Percentiles rank a stretch among this genome's conserved stretches.
These are phyloP conservation scores for Rhinophrynus dorsalis DNA, from an alignment of 2,797 vertebrate genomes.

Conservation along the genomic window DNA sequence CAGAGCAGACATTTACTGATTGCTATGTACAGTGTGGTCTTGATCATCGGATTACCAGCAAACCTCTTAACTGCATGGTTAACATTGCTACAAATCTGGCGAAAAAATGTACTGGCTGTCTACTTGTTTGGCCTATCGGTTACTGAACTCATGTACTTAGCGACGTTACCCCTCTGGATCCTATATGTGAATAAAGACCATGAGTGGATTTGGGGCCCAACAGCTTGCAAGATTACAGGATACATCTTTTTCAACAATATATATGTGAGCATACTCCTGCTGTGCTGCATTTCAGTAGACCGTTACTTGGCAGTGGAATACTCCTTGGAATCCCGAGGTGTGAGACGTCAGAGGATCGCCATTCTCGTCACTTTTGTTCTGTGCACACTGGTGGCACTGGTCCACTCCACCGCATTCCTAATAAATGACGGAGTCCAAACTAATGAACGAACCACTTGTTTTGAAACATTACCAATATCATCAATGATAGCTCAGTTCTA, in stretches of 20 bases:
- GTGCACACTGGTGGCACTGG: conserved; percentile 59
- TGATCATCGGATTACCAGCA: conserved; percentile 75
- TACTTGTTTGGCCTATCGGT: conserved; percentile 84
- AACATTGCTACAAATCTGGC: conserved; percentile 69
- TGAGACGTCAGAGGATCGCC: conserved; percentile 65
- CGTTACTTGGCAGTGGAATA: conserved; percentile 79
- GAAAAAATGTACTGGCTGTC: conserved; percentile 74
- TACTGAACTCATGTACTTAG: conserved; percentile 82
- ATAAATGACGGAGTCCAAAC: conserved; percentile 32
- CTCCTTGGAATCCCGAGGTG: conserved; percentile 73
- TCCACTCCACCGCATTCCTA: conserved; percentile 69
- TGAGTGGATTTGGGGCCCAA: conserved; percentile 63
- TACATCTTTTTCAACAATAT: conserved; percentile 92
- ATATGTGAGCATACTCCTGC: conserved; percentile 87
- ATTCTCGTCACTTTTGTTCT: conserved; percentile 45
- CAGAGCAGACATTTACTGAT: conserved; percentile 62
- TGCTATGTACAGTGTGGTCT: conserved; percentile 74
- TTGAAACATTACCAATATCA: conserved; percentile 69
- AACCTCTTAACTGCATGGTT: conserved; percentile 78
- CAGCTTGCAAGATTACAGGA: conserved; percentile 69
- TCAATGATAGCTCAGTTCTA: conserved; percentile 58
- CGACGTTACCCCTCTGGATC: conserved; percentile 84
- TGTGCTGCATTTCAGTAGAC: conserved; percentile 87
- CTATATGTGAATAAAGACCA: conserved; percentile 69
- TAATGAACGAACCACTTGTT: conserved; percentile 57